Percentiles rank a stretch among this genome's conserved stretches.
Conservation (phyloP, 2,113 vertebrate genomes). For the Jacana jacana region DNA sequence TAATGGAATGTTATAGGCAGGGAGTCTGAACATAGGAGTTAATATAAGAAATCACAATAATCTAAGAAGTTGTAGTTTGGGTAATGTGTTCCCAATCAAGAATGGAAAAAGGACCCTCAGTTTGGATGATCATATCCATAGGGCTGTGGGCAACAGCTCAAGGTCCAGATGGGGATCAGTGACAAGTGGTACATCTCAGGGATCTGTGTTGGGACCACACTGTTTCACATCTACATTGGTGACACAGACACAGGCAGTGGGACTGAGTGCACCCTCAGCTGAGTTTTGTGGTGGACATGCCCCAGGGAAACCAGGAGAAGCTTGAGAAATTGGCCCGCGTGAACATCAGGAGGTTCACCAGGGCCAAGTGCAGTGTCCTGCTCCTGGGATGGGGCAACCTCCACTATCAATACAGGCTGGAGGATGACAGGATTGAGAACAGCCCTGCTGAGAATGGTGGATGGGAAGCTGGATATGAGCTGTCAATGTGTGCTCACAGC, state of each 20-base stretch:
- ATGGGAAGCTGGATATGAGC: not conserved
- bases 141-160: not conserved
- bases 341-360: not conserved
- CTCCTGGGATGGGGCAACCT: not conserved
- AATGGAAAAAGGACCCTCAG: not conserved
- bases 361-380: not conserved
- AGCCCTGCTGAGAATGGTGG: not conserved
- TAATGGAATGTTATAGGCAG: not conserved
- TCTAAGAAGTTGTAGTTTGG: not conserved
- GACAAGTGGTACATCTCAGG: not conserved
- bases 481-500: not conserved
- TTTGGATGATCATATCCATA: not conserved
- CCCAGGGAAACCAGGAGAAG: not conserved
- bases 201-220: not conserved
- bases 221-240: not conserved
- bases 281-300: not conserved
- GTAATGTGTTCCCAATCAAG: not conserved
- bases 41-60: not conserved
- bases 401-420: not conserved
- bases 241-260: no score
- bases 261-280: not conserved
- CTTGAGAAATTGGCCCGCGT: not conserved
- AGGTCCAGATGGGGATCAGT: not conserved
- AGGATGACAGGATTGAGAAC: not conserved
- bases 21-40: not conserved